Base-by-base conservation (phyloP, 2,888 invertebrate species). In the Eupithecia abbreviata region DNA sequence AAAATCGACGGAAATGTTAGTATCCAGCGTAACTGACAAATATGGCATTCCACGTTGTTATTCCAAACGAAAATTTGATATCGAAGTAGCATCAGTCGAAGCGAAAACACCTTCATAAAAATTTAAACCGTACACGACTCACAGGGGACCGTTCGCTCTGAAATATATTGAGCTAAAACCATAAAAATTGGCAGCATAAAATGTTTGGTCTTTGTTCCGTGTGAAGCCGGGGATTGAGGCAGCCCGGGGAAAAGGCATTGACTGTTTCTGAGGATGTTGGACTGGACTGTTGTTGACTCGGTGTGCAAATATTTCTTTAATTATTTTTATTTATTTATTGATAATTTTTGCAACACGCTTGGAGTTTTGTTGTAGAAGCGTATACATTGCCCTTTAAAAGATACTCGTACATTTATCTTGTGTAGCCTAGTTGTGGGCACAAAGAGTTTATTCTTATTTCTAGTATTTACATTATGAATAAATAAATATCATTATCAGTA, bases 171-270 rank as follows among this genome's bases (percentile, higher is more conserved):
- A 73, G 10, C 18, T 15, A 66, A n/a, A 42, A n/a, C 42, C 66
- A 73, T 66, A 67, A 73, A 73, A 66, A 73, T 67, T 73, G 72
- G 12, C n/a, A 73, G 42, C 3, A 73, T 66, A 42, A 73, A 65
- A 65, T 67, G 66, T 51, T 42, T 55, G 15, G 62, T 62, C 62
- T 62, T 62, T 62, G 62, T 58, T 58, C 18, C 30, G 62, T 4
- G 30, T 62, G 7, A 62, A 30, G 51, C 51, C 4, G 30, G 30
- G 62, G 62, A 12, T 62, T 2, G 30, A 30, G 18, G 18, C 9
- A 10, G 18, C 58, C 10, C 10, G 9, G 58, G 18, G 9, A 18
- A 18, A 18, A 58, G 18, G 18, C 55, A 58, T 58, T 58, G 9
- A 18, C 62, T 58, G 18, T 3, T 10, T 62, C 58, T 58, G 1